Evolutionary conservation across 2,113 vertebrate genomes (phyloP).

Genomic region (Tautogolabrus adspersus): DNA sequence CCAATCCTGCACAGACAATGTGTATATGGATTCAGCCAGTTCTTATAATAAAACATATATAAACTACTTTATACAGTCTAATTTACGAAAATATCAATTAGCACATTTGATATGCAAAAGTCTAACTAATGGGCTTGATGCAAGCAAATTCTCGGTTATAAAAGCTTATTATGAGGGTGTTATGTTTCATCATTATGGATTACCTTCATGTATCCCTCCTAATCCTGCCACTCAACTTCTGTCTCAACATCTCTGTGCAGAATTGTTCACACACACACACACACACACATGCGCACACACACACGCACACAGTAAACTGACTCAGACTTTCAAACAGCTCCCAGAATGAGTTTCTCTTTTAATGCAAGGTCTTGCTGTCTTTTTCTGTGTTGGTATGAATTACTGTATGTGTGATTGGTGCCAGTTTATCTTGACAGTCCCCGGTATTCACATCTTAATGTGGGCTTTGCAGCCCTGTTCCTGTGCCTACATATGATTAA

Average conservation of each 20-base stretch:
- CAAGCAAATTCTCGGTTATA: not conserved
- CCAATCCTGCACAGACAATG: too few relatives aligned
- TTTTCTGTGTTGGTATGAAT: constrained; percentile 19
- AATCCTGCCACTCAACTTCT: not conserved
- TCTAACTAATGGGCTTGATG: not conserved
- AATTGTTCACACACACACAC: not conserved
- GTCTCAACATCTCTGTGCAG: not conserved
- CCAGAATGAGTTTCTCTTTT: constrained; percentile 8
- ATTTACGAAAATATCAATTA: not conserved
- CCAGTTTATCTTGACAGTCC: constrained; percentile 25
- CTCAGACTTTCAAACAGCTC: constrained; percentile 1
- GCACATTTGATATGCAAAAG: not conserved
- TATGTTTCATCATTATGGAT: not conserved
- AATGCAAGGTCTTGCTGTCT: constrained; percentile 33
- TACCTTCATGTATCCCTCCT: not conserved
- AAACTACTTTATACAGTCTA: too few relatives aligned
- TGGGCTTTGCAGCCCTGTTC: constrained; percentile 11
- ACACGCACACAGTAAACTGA: not conserved
- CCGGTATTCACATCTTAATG: constrained; percentile 54
- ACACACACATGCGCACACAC: too few relatives aligned
- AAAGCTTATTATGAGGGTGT: not conserved
- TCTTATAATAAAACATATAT: too few relatives aligned
- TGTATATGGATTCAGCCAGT: too few relatives aligned
- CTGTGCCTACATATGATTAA: constrained; percentile 37
- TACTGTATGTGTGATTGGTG: constrained; percentile 21